Conservation (phyloP, 2,888 invertebrate species). For the Metallyticus violacea region DNA sequence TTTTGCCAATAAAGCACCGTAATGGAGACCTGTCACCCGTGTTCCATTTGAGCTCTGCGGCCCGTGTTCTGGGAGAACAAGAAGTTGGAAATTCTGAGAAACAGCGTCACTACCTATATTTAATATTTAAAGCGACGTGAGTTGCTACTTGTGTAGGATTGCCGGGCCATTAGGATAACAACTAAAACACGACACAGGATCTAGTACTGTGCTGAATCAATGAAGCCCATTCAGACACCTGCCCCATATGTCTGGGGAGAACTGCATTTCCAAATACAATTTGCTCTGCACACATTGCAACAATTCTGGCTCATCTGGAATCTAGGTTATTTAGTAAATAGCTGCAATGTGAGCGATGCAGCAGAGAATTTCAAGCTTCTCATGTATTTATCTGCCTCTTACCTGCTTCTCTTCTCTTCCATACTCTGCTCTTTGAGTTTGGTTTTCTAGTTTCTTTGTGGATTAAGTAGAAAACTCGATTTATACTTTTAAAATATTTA, state of each 20-base stretch:
- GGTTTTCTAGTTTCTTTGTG: too few species aligned
- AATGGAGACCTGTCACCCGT: neutral
- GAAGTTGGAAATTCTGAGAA: neutral
- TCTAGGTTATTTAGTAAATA: too few species aligned
- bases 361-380: too few species aligned
- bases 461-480: too few species aligned
- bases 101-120: neutral
- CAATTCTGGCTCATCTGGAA: too few species aligned
- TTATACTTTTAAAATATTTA: too few species aligned
- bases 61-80: neutral
- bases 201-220: neutral
- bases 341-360: too few species aligned
- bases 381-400: too few species aligned
- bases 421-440: too few species aligned
- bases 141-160: conserved; percentile 1
- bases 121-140: conserved; percentile 16
- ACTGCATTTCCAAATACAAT: neutral
- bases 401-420: too few species aligned
- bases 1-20: neutral
- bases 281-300: too few species aligned
- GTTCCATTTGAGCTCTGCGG: too few species aligned
- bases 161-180: conserved; percentile 12
- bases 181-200: neutral
- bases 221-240: neutral
- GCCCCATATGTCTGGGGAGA: neutral